Evolutionary conservation across 2,888 invertebrate genomes (phyloP).

Genomic region (Diarsia dahlii): DNA sequence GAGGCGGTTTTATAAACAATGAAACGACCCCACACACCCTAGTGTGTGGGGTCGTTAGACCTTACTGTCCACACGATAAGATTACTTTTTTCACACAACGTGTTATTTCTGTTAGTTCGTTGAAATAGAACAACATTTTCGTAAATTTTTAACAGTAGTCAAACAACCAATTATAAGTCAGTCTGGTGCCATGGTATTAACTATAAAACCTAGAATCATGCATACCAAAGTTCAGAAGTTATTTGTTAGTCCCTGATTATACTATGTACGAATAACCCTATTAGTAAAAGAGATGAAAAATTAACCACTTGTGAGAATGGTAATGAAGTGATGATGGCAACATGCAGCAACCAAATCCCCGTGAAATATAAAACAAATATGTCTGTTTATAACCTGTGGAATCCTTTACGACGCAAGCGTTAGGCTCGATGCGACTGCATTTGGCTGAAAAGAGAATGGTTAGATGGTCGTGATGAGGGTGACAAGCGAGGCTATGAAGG

Average conservation of each 20-base stretch:
- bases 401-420: conserved; percentile 80
- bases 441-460: conserved; percentile 81
- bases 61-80: no score
- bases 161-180: neutral
- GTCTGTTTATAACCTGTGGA: conserved; percentile 76
- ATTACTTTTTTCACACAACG: no score
- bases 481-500: conserved; percentile 71
- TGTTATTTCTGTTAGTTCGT: no score
- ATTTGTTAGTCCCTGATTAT: conserved; percentile 15
- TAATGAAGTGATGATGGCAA: conserved; percentile 37
- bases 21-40: no score
- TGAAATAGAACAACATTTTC: no score
- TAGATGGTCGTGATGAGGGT: conserved; percentile 74
- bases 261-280: neutral
- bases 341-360: conserved; percentile 75
- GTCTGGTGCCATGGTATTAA: conserved; percentile 16
- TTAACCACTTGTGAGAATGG: conserved; percentile 15
- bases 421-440: conserved; percentile 80
- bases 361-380: conserved; percentile 67
- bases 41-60: no score
- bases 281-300: neutral
- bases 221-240: conserved; percentile 14
- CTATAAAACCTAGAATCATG: conserved; percentile 37
- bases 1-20: no score
- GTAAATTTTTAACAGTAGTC: no score